Evolutionary conservation across 1,140 invertebrate species (phyloP), one percentile per base, ranked within the genome.

Genomic region (Drosophila ohnishii): DNA sequence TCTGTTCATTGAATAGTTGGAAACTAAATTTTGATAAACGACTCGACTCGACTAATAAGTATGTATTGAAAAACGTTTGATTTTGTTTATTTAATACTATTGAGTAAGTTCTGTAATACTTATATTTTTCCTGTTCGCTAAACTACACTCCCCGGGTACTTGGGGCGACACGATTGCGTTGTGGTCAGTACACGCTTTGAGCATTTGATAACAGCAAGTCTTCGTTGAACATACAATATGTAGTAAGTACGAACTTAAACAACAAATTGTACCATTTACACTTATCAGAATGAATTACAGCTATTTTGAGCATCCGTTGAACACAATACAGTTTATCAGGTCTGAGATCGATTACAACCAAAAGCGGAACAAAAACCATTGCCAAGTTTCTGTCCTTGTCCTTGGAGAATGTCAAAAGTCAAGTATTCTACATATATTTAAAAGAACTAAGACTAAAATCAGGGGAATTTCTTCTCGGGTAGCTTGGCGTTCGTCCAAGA

Each of bases 71-170:
- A 84, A 84, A 78, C 39, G 72, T 78, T 57, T 66, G 75, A 63
- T 79, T 85, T 80, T 78, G 48, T 58, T 70, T 77, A 55, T 55
- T 56, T 86, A 87, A 87, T 87, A 73, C 80, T 77, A 75, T 85
- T 85, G 70, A 87, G 55, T 85, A 87, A 78, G 64, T 77, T 81
- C 13, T 60, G 73, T 76, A 76, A 76, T 77, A 77, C 67, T 62
- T 72, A 44, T 61, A 34, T 22, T 53, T 35, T 53, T 65, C 50
- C 39, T 42, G 44, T 51, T 65, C 64, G 40, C 79, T 62, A 59
- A 71, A 35, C 47, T 48, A 71, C 30, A 34, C 42, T 28, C 69
- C 28, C 35, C 39, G 37, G 25, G 45, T 35, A 35, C 40, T 30
- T 22, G 22, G 39, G 61, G 39, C 19, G 47, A 35, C 62, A 60